Conservation (phyloP, 1,140 invertebrate genomes). For the Drosophila paulistorum region DNA sequence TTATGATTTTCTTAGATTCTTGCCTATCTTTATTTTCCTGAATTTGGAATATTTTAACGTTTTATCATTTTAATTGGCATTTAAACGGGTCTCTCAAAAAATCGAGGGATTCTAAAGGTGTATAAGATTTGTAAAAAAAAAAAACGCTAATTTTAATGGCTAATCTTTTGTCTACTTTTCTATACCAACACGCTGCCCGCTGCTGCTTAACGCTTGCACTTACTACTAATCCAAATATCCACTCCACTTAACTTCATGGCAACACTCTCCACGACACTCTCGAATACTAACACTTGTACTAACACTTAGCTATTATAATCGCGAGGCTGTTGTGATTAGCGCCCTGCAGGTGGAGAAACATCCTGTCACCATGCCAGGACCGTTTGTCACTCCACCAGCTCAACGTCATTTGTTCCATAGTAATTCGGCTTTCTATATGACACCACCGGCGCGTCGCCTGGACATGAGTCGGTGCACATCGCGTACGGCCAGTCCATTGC, state of each 20-base stretch:
- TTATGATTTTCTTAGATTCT: no score
- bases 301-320: constrained; percentile 91
- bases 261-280: no score
- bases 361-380: constrained; percentile 93
- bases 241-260: no score
- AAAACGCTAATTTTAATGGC: constrained; percentile 21
- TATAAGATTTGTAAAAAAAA: no score
- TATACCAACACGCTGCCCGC: constrained; percentile 67
- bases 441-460: constrained; percentile 79
- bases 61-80: no score
- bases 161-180: constrained; percentile 59
- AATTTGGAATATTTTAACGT: no score
- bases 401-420: constrained; percentile 83
- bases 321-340: constrained; percentile 95
- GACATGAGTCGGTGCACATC: constrained; percentile 80
- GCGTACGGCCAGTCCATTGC: constrained; percentile 84
- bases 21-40: no score
- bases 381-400: constrained; percentile 87
- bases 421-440: constrained; percentile 82
- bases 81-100: no score
- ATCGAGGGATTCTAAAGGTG: no score
- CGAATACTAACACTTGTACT: constrained; percentile 39
- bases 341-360: constrained; percentile 96
- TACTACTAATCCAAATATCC: constrained; percentile 15
- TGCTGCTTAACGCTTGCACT: constrained; percentile 50